Base-by-base conservation (phyloP, 1,140 invertebrate species). In the Anoplolepis gracilipes region DNA sequence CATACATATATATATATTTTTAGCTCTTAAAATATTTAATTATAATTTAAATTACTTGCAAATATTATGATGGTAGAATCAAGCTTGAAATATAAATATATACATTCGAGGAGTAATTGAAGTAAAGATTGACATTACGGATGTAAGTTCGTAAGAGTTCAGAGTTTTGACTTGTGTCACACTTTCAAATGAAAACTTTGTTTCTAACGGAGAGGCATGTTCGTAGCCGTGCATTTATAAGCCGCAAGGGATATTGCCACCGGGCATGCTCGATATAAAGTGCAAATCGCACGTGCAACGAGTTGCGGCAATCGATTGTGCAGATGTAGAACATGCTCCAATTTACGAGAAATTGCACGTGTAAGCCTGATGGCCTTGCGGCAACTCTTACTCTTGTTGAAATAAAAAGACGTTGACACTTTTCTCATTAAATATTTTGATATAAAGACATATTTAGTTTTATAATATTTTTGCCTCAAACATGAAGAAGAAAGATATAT, bases 221-320 rank as follows among this genome's bases (percentile, higher is more conserved):
- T 49, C 8, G 39, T 39, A 49, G 28, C 39, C 59, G 5, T 49
- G 75, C 59, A 64, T 64, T 78, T 78, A 59, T 42, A 65, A 78
- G 42, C 61, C 76, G 61, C 76, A 30, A 78, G 76, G 42, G 30
- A 55, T 22, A 69, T 78, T 78, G 61, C 42, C 30, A 42, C n/a
- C 13, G 30, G 61, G 59, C 30, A 33, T 53, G 61, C 42, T 53
- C 39, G 28, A 78, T 33, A 8, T 78, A 65, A 53, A 78, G 67
- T 72, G 36, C 55, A 82, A 72, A 73, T 82, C 55, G 67, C 67
- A 82, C 78, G 67, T 73, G 78, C 67, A 72, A 82, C 39, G 67
- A 72, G 78, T 82, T 73, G 78, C 78, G 78, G 67, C 78, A 82
- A 82, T 82, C 78, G 78, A 82, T 82, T 72, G 78, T 69, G 4